A percentile compares a stretch with the other conserved stretches of the same genome.
Conservation (phyloP, 2,888 invertebrate species). For the Philereme vetulata region DNA sequence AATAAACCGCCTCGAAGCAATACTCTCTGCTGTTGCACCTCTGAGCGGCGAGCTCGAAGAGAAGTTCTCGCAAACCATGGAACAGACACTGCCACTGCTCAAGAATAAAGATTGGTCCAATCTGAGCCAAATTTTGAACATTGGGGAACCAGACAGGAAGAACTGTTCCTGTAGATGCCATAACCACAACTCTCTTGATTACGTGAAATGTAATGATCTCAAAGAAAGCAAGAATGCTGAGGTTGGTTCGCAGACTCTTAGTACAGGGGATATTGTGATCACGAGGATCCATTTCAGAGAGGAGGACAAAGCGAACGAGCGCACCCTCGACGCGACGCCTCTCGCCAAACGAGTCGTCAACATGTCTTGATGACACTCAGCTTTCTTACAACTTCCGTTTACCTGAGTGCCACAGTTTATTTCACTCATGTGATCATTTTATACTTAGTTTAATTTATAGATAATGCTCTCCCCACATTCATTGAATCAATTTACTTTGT, state of each 20-base stretch:
- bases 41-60: slow-evolving; percentile 85
- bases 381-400: slow-evolving; percentile 57
- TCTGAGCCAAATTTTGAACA: slow-evolving; percentile 77
- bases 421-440: slow-evolving; percentile 71
- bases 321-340: slow-evolving; percentile 76
- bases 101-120: slow-evolving; percentile 82
- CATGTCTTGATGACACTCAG: slow-evolving; percentile 74
- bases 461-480: slow-evolving; percentile 42
- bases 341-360: slow-evolving; percentile 70
- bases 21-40: slow-evolving; percentile 90
- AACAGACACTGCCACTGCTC: slow-evolving; percentile 78
- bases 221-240: slow-evolving; percentile 77
- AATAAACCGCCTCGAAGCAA: slow-evolving; percentile 93
- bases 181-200: slow-evolving; percentile 67
- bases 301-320: slow-evolving; percentile 76
- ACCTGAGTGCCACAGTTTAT: slow-evolving; percentile 74
- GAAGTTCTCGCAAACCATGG: slow-evolving; percentile 80
- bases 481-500: slow-evolving; percentile 47
- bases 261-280: slow-evolving; percentile 96
- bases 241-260: slow-evolving; percentile 92
- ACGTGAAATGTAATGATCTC: slow-evolving; percentile 74
- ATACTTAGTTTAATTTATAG: slow-evolving; percentile 57
- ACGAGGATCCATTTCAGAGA: slow-evolving; percentile 88
- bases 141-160: slow-evolving; percentile 70
- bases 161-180: slow-evolving; percentile 85